Evolutionary conservation across 2,113 vertebrate species (phyloP), one percentile per base, ranked within the genome.

Genomic region (Nansenia antarctica): DNA sequence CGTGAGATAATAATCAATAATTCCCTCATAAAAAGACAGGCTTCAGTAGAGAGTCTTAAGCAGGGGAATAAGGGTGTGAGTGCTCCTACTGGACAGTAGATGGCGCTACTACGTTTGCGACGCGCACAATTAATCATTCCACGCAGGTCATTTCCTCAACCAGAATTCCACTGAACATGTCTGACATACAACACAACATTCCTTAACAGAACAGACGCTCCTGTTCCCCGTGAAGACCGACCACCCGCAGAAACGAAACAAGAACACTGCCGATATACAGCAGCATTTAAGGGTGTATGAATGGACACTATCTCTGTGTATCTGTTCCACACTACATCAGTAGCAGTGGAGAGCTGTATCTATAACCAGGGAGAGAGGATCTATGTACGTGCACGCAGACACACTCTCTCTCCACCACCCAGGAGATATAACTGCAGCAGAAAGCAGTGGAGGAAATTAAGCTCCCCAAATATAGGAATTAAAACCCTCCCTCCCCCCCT

Each of bases 51-150:
- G 42, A 47, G n/a, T n/a, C n/a, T n/a, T n/a, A n/a, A n/a, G n/a
- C n/a, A n/a, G 6, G n/a, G 45, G 20, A 49, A 49, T n/a, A 49
- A 49, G 1, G 9, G 35, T 45, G 37, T 49, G 53, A 9, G 53
- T 68, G 72, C 15, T 60, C 1, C 1, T 34, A 60, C 55, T 73
- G 29, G 4, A 2, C 87, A 88, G 72, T 72, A 88, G 89, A 76
- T 85, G 85, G 82, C 47, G 15, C 80, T 55, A 49, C 12, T 8
- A n/a, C n/a, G n/a, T n/a, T n/a, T n/a, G n/a, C n/a, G n/a, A n/a
- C n/a, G n/a, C n/a, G n/a, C n/a, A n/a, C n/a, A n/a, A n/a, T n/a
- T n/a, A n/a, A 20, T 49, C 11, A 49, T 49, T 8, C 20, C 20
- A 49, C 7, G 20, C 22, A 31, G 7, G 60, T 73, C 2, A 7